Conservation (phyloP, 2,797 vertebrate genomes). For the Sebastes oblongus region DNA sequence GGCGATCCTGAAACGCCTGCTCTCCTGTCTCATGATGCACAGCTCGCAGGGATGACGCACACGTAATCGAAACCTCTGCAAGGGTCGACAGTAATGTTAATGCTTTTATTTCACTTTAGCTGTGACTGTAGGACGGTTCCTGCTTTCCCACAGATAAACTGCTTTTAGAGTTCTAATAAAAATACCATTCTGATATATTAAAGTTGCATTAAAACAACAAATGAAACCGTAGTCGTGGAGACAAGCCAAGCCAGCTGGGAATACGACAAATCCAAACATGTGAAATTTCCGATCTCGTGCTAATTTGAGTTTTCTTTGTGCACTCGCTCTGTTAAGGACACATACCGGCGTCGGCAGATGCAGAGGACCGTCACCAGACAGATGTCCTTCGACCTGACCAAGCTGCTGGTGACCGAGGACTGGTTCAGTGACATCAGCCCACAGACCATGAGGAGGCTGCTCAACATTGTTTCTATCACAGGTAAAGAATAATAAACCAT, state of each 20-base stretch:
- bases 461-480: constrained; percentile 98
- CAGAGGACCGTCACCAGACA: constrained; percentile 94
- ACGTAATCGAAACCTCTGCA: not conserved
- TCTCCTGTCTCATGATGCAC: constrained; percentile 43
- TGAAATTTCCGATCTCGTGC: not conserved
- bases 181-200: not conserved
- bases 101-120: not conserved
- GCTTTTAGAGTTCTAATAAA: not conserved
- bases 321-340: constrained; percentile 84
- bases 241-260: not conserved
- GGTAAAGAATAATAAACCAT: constrained; percentile 74
- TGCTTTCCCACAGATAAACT: not conserved
- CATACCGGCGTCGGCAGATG: constrained; percentile 94
- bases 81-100: not conserved
- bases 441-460: constrained; percentile 96
- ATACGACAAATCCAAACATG: not conserved
- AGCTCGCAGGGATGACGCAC: not conserved
- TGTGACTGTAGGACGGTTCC: not conserved
- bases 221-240: not conserved
- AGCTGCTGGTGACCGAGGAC: constrained; percentile 96
- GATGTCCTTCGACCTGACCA: constrained; percentile 98
- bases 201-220: not conserved
- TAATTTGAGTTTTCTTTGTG: constrained; percentile 1
- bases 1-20: constrained; percentile 9
- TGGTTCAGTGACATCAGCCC: constrained; percentile 99